Evolutionary conservation across 2,888 invertebrate species (phyloP).

Genomic region (Rhyacophila evoluta): DNA sequence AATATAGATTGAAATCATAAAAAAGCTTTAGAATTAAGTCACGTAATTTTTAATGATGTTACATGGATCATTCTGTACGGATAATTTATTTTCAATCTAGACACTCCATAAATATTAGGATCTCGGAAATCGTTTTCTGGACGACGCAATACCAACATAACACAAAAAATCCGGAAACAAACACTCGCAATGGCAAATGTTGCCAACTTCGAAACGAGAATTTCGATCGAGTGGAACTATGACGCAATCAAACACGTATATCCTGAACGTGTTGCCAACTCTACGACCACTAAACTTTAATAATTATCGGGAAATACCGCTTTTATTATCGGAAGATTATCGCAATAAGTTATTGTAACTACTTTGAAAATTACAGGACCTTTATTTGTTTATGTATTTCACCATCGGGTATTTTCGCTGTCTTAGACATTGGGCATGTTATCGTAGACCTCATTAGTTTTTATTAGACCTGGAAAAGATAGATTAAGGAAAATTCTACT

Average conservation of each 20-base stretch:
- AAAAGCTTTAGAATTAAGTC: too few relatives aligned
- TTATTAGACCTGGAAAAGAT: too few relatives aligned
- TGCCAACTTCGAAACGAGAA: not conserved
- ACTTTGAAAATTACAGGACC: not conserved
- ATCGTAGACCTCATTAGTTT: too few relatives aligned
- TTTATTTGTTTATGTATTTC: too few relatives aligned
- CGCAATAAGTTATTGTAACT: not conserved
- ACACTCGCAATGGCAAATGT: slow-evolving; percentile 10
- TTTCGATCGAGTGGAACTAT: slow-evolving; percentile 14
- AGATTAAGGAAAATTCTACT: too few relatives aligned
- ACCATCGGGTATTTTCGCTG: too few relatives aligned
- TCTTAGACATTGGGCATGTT: too few relatives aligned
- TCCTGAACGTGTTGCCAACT: not conserved
- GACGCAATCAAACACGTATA: slow-evolving; percentile 9
- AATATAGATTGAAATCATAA: too few relatives aligned
- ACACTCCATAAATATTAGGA: not conserved
- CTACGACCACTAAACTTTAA: not conserved
- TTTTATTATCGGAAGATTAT: not conserved
- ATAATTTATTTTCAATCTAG: not conserved
- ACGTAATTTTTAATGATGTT: too few relatives aligned
- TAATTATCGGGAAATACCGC: not conserved
- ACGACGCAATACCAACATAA: slow-evolving; percentile 14
- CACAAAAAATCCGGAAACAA: slow-evolving; percentile 6
- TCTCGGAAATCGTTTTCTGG: slow-evolving; percentile 22
- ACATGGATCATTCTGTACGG: too few relatives aligned